Base-by-base conservation (phyloP, 2,888 invertebrate genomes). In the Troides oblongomaculatus region DNA sequence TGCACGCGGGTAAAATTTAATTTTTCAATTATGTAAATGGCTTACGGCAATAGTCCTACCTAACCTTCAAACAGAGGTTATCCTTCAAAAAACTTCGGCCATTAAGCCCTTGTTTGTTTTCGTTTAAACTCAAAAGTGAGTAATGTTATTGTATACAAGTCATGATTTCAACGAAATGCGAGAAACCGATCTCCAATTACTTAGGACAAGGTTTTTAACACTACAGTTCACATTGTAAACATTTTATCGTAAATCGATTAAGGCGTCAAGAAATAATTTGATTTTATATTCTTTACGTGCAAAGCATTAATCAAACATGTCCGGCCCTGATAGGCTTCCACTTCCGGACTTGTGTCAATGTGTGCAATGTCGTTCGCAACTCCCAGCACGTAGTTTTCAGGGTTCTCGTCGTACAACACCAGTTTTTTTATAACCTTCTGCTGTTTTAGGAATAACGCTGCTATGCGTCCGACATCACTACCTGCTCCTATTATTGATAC, bases 401-500 rank as follows among this genome's bases (percentile, higher is more conserved):
- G 82, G 0, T 69, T 69, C 17, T 87, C 87, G 56, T 92, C 92
- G 73, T 90, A 91, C 79, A 92, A 73, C 5, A 88, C 84, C 62
- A 92, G 78, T 1, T 72, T 75, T 62, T 84, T 85, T 21, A 92
- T 74, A 0, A 90, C 74, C 39, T 79, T 83, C 78, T 90, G 89
- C 76, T 89, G 89, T 73, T 92, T 92, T 2, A 92, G 80, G 65
- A 90, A 85, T 12, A 92, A 74, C 1, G 84, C 80, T 0, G 78
- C 84, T 17, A 92, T 84, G 10, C 84, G 84, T 0, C 92, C 92
- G 0, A 92, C 82, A 67, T 89, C 89, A 62, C 85, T 90, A 18
- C 87, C 92, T 0, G 91, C 91, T 4, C 92, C 92, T 10, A 90
- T 70, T 25, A 92, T 83, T 25, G 90, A 76, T 6, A 92, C 89